Evolutionary conservation across 2,113 vertebrate species (phyloP).

Genomic region (Marmota flaviventris): DNA sequence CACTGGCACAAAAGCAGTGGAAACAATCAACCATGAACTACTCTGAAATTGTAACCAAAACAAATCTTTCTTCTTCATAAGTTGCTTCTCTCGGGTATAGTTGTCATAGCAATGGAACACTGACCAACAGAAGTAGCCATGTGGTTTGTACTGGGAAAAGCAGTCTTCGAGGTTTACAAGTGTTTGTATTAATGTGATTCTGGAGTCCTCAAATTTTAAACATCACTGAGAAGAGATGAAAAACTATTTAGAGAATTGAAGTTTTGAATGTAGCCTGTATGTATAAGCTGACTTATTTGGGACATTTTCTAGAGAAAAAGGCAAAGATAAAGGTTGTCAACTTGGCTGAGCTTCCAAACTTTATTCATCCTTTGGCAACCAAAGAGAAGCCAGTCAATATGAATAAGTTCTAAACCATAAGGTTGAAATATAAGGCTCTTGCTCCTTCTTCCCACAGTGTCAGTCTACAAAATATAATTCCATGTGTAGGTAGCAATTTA

Average conservation of each 20-base stretch:
- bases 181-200: constrained; percentile 33
- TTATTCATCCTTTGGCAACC: constrained; percentile 59
- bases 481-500: constrained; percentile 32
- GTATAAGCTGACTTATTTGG: neutral
- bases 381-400: constrained; percentile 50
- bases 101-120: neutral
- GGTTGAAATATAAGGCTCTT: neutral
- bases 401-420: neutral
- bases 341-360: constrained; percentile 34
- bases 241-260: neutral
- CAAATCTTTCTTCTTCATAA: neutral
- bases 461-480: constrained; percentile 61
- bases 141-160: neutral
- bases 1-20: neutral
- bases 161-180: neutral
- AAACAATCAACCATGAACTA: neutral
- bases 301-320: constrained; percentile 33
- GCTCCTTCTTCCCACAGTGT: constrained; percentile 18
- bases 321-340: constrained; percentile 27
- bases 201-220: constrained; percentile 45
- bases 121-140: neutral
- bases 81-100: neutral
- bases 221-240: neutral
- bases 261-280: constrained; percentile 35
- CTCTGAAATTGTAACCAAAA: neutral